phyloP scores from a whole-genome alignment of 2,797 vertebrate genomes.

The Bufotes viridis region DNA sequence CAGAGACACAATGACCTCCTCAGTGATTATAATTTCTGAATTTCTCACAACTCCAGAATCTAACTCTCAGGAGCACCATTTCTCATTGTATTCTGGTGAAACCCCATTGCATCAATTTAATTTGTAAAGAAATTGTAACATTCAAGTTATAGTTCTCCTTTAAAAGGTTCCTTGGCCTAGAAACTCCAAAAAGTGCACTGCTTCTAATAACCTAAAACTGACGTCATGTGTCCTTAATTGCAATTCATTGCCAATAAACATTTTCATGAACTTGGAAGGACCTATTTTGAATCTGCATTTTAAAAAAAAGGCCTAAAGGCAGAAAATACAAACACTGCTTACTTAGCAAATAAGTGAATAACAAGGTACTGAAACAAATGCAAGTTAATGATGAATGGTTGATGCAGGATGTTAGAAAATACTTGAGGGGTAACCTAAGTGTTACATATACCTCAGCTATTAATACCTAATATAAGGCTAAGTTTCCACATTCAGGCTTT shows the following conservation, averaged over 20 bases:
- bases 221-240: conserved; percentile 40
- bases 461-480: no score
- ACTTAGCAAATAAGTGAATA: not conserved
- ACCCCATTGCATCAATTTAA: not conserved
- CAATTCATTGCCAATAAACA: conserved; percentile 44
- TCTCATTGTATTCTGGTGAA: not conserved
- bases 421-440: not conserved
- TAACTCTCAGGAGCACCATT: not conserved
- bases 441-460: not conserved
- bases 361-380: not conserved
- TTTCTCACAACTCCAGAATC: not conserved
- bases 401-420: not conserved
- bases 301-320: conserved; percentile 27
- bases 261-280: conserved; percentile 40
- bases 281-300: conserved; percentile 20
- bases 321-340: conserved; percentile 7
- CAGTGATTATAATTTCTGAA: not conserved
- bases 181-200: not conserved
- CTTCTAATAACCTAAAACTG: conserved; percentile 30
- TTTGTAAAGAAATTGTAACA: conserved; percentile 15
- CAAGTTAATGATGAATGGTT: not conserved
- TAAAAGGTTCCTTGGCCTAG: conserved; percentile 30
- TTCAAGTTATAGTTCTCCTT: not conserved
- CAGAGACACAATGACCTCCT: not conserved
- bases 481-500: no score